phyloP scores from a whole-genome alignment of 2,113 vertebrate genomes.

The Proteles cristata region DNA sequence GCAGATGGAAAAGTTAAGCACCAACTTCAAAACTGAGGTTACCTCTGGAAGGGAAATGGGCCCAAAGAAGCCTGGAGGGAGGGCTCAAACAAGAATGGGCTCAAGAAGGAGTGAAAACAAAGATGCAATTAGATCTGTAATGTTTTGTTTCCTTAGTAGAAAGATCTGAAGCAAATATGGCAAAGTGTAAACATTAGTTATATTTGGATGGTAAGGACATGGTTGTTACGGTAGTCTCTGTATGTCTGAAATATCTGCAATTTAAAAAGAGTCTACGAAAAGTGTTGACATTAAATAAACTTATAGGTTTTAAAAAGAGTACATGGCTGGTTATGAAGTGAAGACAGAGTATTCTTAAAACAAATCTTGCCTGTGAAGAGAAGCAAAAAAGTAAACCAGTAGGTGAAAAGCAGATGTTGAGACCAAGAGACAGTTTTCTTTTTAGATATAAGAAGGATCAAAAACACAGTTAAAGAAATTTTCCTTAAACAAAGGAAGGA shows the following conservation, averaged over 20 bases:
- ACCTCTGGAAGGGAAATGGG: background rate
- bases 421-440: background rate
- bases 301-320: background rate
- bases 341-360: background rate
- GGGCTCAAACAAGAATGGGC: background rate
- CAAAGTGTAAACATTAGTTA: background rate
- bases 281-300: background rate
- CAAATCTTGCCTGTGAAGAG: background rate
- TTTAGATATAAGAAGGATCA: background rate
- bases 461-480: background rate
- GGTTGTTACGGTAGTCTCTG: background rate
- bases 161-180: background rate
- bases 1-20: background rate
- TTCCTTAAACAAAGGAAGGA: background rate
- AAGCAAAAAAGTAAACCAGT: background rate
- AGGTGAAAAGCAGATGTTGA: background rate
- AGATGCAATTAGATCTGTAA: background rate
- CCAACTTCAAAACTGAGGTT: background rate
- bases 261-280: background rate
- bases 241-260: background rate
- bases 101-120: background rate
- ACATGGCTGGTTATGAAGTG: background rate
- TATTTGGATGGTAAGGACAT: background rate
- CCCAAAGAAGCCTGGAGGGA: background rate
- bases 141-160: background rate